phyloP scores from a whole-genome alignment of 35 echinoderm and acorn worm genomes.

The Anneissia japonica region DNA sequence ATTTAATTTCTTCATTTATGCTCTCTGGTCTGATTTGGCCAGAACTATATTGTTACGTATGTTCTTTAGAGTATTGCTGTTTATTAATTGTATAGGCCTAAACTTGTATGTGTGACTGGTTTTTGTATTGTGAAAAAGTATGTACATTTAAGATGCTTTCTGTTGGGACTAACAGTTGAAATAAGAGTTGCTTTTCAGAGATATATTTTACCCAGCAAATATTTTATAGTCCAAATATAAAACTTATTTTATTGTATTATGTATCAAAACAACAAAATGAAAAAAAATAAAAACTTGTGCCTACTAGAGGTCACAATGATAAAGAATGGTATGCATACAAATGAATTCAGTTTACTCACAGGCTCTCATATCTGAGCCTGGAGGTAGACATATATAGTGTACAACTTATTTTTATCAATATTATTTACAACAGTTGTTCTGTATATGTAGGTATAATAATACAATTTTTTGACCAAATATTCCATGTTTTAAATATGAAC shows the following conservation, averaged over 20 bases:
- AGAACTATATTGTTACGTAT: background rate
- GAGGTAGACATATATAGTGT: background rate
- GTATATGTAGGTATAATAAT: conserved; percentile 19
- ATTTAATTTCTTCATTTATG: background rate
- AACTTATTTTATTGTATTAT: conserved; percentile 21
- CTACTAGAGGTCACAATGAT: background rate
- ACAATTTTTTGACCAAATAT: conserved; percentile 18
- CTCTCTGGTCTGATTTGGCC: background rate
- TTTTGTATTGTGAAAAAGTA: background rate
- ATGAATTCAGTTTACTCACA: background rate
- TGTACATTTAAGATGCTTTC: background rate
- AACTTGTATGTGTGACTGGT: background rate
- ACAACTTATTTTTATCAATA: conserved; percentile 23
- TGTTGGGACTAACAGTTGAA: background rate
- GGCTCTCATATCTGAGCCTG: background rate
- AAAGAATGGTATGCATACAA: background rate
- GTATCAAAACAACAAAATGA: conserved; percentile 11
- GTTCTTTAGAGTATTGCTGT: background rate
- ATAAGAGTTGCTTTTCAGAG: conserved; percentile 5
- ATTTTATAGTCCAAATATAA: conserved; percentile 33
- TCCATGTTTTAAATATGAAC: background rate
- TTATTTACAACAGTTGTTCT: conserved; percentile 20
- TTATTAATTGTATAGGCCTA: background rate
- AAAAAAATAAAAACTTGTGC: conserved; percentile 1
- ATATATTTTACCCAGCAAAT: conserved; percentile 35